Evolutionary conservation across 23 tunicate genomes (phyloP).

Genomic region (Corella eumyota): DNA sequence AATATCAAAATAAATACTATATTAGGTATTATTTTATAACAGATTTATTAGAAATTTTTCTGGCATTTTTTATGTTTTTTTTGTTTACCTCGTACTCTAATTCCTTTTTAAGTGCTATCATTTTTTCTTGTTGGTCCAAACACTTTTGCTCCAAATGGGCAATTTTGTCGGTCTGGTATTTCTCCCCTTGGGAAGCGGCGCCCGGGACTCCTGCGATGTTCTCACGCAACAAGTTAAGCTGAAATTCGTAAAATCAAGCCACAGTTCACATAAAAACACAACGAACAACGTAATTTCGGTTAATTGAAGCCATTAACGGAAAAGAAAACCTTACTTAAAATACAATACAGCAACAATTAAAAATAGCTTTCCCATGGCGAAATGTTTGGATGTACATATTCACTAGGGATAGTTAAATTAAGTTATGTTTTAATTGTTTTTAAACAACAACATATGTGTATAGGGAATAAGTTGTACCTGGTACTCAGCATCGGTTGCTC

Average conservation of each 20-base stretch:
- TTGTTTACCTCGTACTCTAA: constrained; percentile 27
- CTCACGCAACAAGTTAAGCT: constrained; percentile 17
- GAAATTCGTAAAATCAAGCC: not conserved
- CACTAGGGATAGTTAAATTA: too few species aligned
- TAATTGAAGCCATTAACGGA: not conserved
- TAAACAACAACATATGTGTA: too few species aligned
- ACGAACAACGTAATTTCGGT: not conserved
- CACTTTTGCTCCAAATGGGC: constrained; percentile 16
- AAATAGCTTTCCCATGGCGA: too few species aligned
- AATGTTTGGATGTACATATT: too few species aligned
- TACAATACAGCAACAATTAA: too few species aligned
- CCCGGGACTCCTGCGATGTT: constrained; percentile 26
- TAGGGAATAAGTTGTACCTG: constrained; percentile 32
- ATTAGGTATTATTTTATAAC: too few species aligned
- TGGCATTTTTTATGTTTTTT: too few species aligned
- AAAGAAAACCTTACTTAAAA: too few species aligned
- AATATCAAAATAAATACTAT: too few species aligned
- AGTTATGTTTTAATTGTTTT: too few species aligned
- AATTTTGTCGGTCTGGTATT: constrained; percentile 9
- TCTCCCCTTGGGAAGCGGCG: constrained; percentile 16
- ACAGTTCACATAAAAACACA: not conserved
- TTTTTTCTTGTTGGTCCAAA: constrained; percentile 22
- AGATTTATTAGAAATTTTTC: too few species aligned
- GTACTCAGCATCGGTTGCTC: constrained; percentile 54
- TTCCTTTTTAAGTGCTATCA: constrained; percentile 27